These are phyloP conservation scores for Teinopalpus imperialis DNA, from an alignment of 2,888 invertebrate species.

Conservation along the genomic window DNA sequence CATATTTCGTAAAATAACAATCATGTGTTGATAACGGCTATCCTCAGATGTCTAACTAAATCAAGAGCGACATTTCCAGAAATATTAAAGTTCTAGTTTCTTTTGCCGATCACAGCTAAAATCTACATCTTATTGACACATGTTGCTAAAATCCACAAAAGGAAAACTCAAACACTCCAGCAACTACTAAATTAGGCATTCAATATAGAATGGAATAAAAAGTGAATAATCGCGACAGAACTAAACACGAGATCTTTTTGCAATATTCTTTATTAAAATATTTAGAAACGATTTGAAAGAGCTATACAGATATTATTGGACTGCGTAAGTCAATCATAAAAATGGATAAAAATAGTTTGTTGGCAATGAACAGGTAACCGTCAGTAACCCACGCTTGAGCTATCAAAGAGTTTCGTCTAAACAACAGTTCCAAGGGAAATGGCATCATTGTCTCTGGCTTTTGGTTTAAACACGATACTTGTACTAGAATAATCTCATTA, in stretches of 20 bases:
- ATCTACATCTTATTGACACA: slow-evolving; percentile 23
- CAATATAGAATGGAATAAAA: slow-evolving; percentile 8
- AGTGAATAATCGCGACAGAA: slow-evolving; percentile 9
- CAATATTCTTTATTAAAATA: slow-evolving; percentile 18
- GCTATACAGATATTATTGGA: slow-evolving; percentile 16
- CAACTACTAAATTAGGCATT: slow-evolving; percentile 24
- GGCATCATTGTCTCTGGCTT: not conserved
- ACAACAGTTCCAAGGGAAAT: slow-evolving; percentile 20
- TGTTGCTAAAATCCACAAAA: slow-evolving; percentile 6
- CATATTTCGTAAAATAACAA: too few species aligned
- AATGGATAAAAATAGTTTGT: slow-evolving; percentile 21
- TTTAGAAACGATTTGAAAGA: slow-evolving; percentile 4
- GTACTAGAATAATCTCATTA: too few species aligned
- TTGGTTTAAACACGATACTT: not conserved
- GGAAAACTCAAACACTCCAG: not conserved
- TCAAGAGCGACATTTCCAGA: too few species aligned
- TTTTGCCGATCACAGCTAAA: too few species aligned
- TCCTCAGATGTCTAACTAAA: too few species aligned
- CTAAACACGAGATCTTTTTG: slow-evolving; percentile 6
- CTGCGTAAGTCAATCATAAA: slow-evolving; percentile 18
- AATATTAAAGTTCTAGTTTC: too few species aligned
- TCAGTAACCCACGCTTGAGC: slow-evolving; percentile 15
- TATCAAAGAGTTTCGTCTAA: slow-evolving; percentile 24
- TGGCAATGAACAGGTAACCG: slow-evolving; percentile 24
- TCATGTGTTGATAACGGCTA: too few species aligned